Evolutionary conservation across 2,113 vertebrate genomes (phyloP), one percentile per base, ranked within the genome.

Genomic region (Lophochroa leadbeateri): DNA sequence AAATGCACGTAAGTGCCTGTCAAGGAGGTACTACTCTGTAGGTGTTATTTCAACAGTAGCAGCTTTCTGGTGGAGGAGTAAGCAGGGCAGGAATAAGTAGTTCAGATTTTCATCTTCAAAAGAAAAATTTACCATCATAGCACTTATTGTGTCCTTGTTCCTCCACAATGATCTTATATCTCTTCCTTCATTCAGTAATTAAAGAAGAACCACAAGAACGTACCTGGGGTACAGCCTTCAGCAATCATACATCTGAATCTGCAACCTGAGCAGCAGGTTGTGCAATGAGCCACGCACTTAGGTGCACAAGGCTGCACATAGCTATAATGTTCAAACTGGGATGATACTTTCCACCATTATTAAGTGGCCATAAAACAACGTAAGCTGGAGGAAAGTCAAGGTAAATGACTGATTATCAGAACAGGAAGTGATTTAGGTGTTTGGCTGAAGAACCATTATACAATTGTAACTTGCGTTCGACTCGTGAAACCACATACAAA

Each of bases 401-500:
- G 39, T 49, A 82, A 80, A 79, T 64, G 43, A 81, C 43, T 29
- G 49, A 79, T 69, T 75, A 96, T 71, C 71, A 82, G 65, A 88
- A 69, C 23, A 77, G 77, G 70, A 96, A 94, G 49, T 58, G 1
- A 91, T 82, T 77, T 82, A 39, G 80, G 37, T 44, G n/a, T 65
- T 92, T 78, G 72, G 41, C 27, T 85, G 63, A 94, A 70, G 31
- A 94, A 80, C 3, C 4, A 76, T 91, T 92, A 76, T 29, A 43
- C 64, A 96, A 91, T 75, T 72, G 58, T 21, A 93, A 95, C 79
- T 85, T 85, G 31, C 68, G 96, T 93, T 92, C 89, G 68, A 94
- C 82, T 94, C 21, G 17, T 44, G 79, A 97, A 98, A 98, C 97
- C 98, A 97, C 98, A 98, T 46, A 97, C 81, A 85, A 85, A 93